Conservation (phyloP, 2,113 vertebrate genomes). For the Saguinus midas region DNA sequence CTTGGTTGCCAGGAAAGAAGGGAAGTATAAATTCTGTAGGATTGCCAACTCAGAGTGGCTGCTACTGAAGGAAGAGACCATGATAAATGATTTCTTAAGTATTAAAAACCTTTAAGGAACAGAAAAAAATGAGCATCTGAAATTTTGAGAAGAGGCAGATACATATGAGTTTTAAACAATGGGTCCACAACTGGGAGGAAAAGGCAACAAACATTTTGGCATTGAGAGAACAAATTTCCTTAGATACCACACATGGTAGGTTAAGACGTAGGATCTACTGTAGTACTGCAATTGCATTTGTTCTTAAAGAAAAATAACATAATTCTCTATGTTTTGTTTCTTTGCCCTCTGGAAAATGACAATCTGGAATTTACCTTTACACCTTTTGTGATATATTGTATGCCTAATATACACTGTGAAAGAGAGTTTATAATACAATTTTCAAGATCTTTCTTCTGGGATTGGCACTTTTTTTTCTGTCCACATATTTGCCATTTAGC, state of each 20-base stretch:
- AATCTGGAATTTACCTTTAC: neutral
- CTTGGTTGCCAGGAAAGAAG: neutral
- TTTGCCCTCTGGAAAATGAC: slow-evolving; percentile 15
- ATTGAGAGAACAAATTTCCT: neutral
- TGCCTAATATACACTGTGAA: neutral
- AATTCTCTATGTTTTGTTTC: neutral
- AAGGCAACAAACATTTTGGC: neutral
- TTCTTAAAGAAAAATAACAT: neutral
- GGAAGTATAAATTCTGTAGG: neutral
- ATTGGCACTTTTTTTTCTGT: neutral
- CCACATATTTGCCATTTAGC: neutral
- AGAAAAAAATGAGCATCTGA: neutral
- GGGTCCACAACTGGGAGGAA: neutral
- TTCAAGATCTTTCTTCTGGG: neutral
- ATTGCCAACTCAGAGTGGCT: neutral
- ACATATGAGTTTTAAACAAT: neutral
- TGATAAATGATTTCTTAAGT: neutral
- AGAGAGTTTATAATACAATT: neutral
- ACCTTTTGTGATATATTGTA: neutral
- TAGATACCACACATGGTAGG: neutral
- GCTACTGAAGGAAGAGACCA: neutral
- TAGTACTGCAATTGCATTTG: neutral
- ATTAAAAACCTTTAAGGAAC: neutral
- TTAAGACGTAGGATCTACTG: neutral
- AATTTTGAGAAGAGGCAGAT: neutral